Conservation (phyloP, 1,140 invertebrate genomes). For the Drosophila hydei region DNA sequence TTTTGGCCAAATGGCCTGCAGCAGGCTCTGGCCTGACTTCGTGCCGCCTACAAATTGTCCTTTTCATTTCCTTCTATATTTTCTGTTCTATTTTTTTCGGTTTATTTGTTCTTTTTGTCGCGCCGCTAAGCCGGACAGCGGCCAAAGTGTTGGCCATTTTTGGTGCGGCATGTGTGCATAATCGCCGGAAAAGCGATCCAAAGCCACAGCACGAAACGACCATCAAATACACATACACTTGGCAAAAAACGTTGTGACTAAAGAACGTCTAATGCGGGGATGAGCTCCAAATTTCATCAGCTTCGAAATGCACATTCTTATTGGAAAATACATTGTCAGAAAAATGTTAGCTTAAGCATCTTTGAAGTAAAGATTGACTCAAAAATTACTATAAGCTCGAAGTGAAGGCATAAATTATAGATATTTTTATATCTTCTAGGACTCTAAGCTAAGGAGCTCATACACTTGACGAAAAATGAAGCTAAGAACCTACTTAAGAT, state of each 20-base stretch:
- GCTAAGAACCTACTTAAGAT: too few relatives aligned
- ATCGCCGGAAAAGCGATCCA: constrained; percentile 62
- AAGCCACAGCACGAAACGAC: constrained; percentile 7
- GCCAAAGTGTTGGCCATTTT: constrained; percentile 75
- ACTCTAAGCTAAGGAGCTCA: too few relatives aligned
- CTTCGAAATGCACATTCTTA: too few relatives aligned
- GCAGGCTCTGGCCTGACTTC: constrained; percentile 11
- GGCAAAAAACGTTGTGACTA: not conserved
- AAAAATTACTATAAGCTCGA: too few relatives aligned
- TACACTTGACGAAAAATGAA: too few relatives aligned
- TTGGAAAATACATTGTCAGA: too few relatives aligned
- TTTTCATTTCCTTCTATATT: constrained; percentile 18
- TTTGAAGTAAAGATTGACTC: too few relatives aligned
- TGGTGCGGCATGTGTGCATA: constrained; percentile 80
- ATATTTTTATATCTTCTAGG: too few relatives aligned
- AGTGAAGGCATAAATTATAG: too few relatives aligned
- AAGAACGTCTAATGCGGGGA: not conserved
- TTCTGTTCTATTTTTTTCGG: constrained; percentile 17
- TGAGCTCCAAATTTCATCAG: too few relatives aligned
- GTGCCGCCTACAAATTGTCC: constrained; percentile 69
- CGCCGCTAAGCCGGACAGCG: constrained; percentile 54
- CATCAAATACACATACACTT: constrained; percentile 9
- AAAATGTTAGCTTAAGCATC: too few relatives aligned
- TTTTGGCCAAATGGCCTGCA: constrained; percentile 21
- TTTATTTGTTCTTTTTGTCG: constrained; percentile 27